These are phyloP conservation scores for Heterodera carotae DNA, from an alignment of 1,140 invertebrate species.

Conservation along the genomic window DNA sequence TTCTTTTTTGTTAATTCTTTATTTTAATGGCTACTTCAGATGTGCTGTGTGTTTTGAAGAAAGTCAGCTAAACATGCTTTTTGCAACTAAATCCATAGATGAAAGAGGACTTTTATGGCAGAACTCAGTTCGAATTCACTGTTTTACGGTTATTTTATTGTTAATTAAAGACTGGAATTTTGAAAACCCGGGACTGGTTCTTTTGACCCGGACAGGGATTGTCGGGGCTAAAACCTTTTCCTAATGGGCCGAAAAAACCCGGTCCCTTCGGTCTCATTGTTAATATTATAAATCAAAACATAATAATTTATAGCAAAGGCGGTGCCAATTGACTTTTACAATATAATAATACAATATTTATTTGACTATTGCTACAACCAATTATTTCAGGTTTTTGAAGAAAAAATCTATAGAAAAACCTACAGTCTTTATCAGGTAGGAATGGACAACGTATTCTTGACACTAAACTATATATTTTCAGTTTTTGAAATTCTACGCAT, in stretches of 20 bases:
- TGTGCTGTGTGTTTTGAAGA: constrained; percentile 14
- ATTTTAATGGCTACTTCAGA: constrained; percentile 15
- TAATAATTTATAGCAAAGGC: too few species aligned
- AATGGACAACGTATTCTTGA: too few species aligned
- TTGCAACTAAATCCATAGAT: constrained; percentile 17
- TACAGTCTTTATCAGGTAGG: constrained; percentile 24
- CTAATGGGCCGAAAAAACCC: too few species aligned
- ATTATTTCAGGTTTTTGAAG: constrained; percentile 16
- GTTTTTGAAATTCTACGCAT: constrained; percentile 27
- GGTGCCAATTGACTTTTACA: too few species aligned
- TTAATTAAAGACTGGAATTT: not conserved
- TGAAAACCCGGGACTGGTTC: too few species aligned
- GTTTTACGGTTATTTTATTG: constrained; percentile 21
- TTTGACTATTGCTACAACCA: too few species aligned
- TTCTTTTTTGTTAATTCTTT: not conserved
- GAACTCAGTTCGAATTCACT: constrained; percentile 17
- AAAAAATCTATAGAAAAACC: constrained; percentile 13
- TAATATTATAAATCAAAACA: too few species aligned
- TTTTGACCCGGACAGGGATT: too few species aligned
- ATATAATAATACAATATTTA: too few species aligned
- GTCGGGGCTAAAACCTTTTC: too few species aligned
- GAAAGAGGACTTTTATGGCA: constrained; percentile 23
- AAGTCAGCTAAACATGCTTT: constrained; percentile 19
- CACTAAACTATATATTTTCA: not conserved
- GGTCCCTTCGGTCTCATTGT: too few species aligned